phyloP scores from a whole-genome alignment of 2,888 invertebrate species.

The Tryphoninae sp. region DNA sequence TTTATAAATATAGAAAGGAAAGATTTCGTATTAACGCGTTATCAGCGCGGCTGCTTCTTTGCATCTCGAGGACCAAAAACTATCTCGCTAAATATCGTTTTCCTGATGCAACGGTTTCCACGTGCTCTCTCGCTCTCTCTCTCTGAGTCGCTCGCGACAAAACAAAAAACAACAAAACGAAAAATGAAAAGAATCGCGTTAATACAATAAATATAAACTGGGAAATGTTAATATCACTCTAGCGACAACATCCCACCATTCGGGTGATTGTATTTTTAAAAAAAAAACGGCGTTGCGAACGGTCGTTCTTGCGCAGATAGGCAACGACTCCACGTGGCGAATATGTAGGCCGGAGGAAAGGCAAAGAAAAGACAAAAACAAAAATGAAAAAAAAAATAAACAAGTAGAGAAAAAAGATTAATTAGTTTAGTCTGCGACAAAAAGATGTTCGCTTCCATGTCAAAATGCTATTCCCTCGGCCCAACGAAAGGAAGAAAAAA shows the following conservation, averaged over 20 bases:
- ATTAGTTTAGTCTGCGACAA: slow-evolving; percentile 48
- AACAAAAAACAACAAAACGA: neutral
- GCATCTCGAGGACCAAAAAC: slow-evolving; percentile 58
- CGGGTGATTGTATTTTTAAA: slow-evolving; percentile 48
- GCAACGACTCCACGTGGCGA: slow-evolving; percentile 38
- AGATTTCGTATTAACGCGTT: slow-evolving; percentile 44
- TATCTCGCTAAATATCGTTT: slow-evolving; percentile 27
- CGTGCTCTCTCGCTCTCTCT: slow-evolving; percentile 31
- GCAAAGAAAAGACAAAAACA: slow-evolving; percentile 10
- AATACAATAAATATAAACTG: neutral
- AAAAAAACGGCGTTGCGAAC: slow-evolving; percentile 32
- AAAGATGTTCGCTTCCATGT: slow-evolving; percentile 52
- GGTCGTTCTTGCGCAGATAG: slow-evolving; percentile 9
- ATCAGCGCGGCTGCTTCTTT: slow-evolving; percentile 32
- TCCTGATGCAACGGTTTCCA: slow-evolving; percentile 26
- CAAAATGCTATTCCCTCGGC: slow-evolving; percentile 42
- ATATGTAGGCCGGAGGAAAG: slow-evolving; percentile 4
- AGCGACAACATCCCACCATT: slow-evolving; percentile 16
- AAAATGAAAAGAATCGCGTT: neutral
- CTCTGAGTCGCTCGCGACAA: slow-evolving; percentile 14
- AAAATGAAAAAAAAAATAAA: neutral
- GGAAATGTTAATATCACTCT: slow-evolving; percentile 34
- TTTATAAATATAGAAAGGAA: slow-evolving; percentile 44
- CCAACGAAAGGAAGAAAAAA: slow-evolving; percentile 21
- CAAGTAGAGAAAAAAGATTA: slow-evolving; percentile 22